Percentiles rank a stretch among this genome's conserved stretches.
Evolutionary conservation across 2,113 vertebrate genomes (phyloP).

Genomic region (Zingel zingel): DNA sequence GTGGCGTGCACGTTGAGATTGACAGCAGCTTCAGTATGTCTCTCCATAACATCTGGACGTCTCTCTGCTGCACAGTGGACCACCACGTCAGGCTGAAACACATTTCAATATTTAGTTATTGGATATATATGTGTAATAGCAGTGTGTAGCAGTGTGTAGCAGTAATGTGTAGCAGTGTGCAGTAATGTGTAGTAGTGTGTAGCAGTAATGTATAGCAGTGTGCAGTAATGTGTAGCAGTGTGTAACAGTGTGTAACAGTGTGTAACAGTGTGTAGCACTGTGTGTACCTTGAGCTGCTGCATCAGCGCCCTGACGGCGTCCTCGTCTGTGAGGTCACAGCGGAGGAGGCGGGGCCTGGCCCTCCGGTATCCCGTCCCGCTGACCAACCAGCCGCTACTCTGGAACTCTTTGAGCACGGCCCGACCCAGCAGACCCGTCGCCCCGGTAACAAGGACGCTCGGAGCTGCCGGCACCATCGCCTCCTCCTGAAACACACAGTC

Average conservation of each 20-base stretch:
- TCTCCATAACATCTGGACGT: constrained; percentile 95
- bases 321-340: constrained; percentile 90
- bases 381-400: constrained; percentile 87
- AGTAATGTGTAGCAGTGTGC: too few relatives aligned
- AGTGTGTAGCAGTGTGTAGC: too few relatives aligned
- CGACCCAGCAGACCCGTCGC: constrained; percentile 95
- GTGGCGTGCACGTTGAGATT: constrained; percentile 95
- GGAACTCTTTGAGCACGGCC: constrained; percentile 92
- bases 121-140: too few relatives aligned
- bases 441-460: constrained; percentile 91
- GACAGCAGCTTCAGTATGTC: constrained; percentile 89
- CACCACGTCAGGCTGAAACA: constrained; percentile 91
- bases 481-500: constrained; percentile 82
- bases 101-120: not conserved
- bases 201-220: too few relatives aligned
- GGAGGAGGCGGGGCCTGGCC: constrained; percentile 90
- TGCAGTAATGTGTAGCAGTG: too few relatives aligned
- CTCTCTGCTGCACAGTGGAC: constrained; percentile 97
- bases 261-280: not conserved
- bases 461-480: constrained; percentile 81
- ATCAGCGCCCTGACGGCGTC: constrained; percentile 88
- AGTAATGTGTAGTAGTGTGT: too few relatives aligned
- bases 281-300: constrained; percentile 87
- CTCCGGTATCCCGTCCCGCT: constrained; percentile 90
- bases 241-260: too few relatives aligned